Conservation (phyloP, 2,797 vertebrate genomes). For the Antennarius maculatus region DNA sequence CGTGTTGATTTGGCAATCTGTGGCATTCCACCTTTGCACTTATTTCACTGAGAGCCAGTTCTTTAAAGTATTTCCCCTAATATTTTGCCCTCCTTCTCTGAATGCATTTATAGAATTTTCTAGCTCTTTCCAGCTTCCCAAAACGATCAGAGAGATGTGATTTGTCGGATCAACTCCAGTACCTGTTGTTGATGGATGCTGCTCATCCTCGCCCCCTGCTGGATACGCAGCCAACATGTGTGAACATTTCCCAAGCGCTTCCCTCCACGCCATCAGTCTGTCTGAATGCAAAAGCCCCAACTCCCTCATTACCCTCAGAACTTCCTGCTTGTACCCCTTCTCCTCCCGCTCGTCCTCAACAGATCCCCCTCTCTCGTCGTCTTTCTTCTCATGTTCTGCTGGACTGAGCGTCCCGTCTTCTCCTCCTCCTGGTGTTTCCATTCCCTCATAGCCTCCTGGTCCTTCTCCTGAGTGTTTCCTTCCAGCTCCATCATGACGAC, state of each 20-base stretch:
- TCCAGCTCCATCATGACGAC: slow-evolving; percentile 1
- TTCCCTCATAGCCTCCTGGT: not conserved
- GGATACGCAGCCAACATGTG: slow-evolving; percentile 21
- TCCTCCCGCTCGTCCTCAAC: not conserved
- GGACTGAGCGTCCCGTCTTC: slow-evolving; percentile 18
- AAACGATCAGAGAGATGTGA: not conserved
- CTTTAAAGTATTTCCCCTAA: no score
- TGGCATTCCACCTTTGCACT: no score
- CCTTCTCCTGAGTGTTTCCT: slow-evolving; percentile 2
- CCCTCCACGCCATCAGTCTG: slow-evolving; percentile 58
- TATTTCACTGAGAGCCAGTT: no score
- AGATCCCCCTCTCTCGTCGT: slow-evolving; percentile 1
- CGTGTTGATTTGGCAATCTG: no score
- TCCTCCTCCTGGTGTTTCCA: not conserved
- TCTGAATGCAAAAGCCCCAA: slow-evolving; percentile 57
- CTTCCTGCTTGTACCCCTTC: slow-evolving; percentile 38
- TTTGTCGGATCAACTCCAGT: not conserved
- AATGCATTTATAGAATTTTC: no score
- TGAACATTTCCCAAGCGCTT: slow-evolving; percentile 39
- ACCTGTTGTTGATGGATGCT: slow-evolving; percentile 28
- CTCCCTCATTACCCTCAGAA: slow-evolving; percentile 56
- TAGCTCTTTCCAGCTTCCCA: not conserved
- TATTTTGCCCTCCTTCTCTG: not conserved
- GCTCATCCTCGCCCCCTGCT: slow-evolving; percentile 35
- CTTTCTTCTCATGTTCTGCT: slow-evolving; percentile 10